Percentiles rank a stretch among this genome's conserved stretches.
These are phyloP conservation scores for Elachura formosa DNA, from an alignment of 2,113 vertebrate species.

Conservation along the genomic window DNA sequence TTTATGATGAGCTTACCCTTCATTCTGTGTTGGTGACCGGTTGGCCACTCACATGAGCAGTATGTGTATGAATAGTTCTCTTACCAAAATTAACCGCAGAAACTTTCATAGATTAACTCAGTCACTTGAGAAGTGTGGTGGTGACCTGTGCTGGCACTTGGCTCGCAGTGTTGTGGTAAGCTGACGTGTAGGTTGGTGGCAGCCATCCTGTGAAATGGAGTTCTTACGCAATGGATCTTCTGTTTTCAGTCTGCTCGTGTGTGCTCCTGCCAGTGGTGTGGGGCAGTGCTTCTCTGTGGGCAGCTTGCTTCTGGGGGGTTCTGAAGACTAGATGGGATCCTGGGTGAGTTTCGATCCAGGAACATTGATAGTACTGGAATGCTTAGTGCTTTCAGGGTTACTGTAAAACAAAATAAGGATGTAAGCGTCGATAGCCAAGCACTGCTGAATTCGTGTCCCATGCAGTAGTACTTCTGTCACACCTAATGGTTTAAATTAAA, in stretches of 20 bases:
- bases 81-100: slow-evolving; percentile 23
- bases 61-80: background rate
- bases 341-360: background rate
- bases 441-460: background rate
- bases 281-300: background rate
- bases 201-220: background rate
- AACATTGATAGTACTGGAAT: background rate
- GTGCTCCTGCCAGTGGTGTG: background rate
- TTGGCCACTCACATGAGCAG: background rate
- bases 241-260: fast-evolving
- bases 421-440: background rate
- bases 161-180: background rate
- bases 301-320: background rate
- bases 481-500: background rate
- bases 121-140: background rate
- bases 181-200: background rate
- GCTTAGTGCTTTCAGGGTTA: background rate
- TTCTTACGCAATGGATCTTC: background rate
- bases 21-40: background rate
- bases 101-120: background rate
- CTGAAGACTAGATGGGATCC: background rate
- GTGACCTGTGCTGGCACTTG: background rate
- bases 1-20: background rate
- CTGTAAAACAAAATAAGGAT: background rate
- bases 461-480: background rate